These are phyloP conservation scores for Xanthia togata DNA, from an alignment of 2,888 invertebrate species.

Conservation along the genomic window DNA sequence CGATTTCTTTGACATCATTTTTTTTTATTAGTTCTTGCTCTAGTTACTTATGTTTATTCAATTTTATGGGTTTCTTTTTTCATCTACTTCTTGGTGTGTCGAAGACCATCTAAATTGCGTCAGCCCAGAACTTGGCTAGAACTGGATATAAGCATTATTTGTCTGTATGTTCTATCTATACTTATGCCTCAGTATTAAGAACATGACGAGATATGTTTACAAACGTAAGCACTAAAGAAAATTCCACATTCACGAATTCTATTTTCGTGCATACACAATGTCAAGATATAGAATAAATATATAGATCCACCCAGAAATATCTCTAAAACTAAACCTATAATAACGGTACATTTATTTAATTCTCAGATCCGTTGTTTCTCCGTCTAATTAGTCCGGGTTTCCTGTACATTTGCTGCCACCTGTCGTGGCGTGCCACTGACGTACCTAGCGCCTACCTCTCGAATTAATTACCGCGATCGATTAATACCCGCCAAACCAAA, in stretches of 20 bases:
- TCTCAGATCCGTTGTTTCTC: conserved; percentile 62
- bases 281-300: too few species aligned
- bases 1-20: conserved; percentile 31
- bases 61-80: background rate
- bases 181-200: background rate
- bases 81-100: background rate
- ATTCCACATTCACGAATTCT: background rate
- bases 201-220: background rate
- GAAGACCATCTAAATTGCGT: background rate
- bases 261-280: background rate
- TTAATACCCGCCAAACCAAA: conserved; percentile 82
- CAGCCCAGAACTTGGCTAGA: background rate
- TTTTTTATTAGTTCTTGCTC: conserved; percentile 1
- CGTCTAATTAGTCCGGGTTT: conserved; percentile 83
- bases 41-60: background rate
- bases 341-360: conserved; percentile 77
- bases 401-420: conserved; percentile 89
- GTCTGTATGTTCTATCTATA: background rate
- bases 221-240: background rate
- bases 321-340: conserved; percentile 38
- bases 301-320: too few species aligned
- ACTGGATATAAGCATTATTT: background rate
- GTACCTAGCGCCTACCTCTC: conserved; percentile 82
- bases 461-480: conserved; percentile 88
- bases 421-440: conserved; percentile 84